Conservation (phyloP, 2,113 vertebrate species). For the Dendrocopos noguchii region DNA sequence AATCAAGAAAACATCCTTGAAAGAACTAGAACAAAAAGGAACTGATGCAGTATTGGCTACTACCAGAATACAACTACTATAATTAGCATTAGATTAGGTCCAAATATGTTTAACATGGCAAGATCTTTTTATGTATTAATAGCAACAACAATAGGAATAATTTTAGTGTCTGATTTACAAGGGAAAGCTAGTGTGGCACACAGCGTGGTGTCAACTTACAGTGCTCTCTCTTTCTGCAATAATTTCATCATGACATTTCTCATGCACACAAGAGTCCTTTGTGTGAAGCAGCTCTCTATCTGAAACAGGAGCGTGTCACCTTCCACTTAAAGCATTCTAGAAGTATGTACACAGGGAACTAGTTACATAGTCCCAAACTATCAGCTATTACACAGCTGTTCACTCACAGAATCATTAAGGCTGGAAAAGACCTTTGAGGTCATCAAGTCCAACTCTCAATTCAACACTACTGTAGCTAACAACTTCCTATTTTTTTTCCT, state of each 20-base stretch:
- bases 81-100: background rate
- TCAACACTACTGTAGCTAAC: background rate
- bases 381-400: background rate
- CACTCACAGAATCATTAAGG: background rate
- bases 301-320: background rate
- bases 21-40: background rate
- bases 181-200: background rate
- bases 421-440: too few relatives aligned
- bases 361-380: background rate
- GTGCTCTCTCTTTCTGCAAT: background rate
- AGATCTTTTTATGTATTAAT: background rate
- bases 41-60: background rate
- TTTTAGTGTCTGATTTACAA: background rate
- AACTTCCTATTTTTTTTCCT: background rate
- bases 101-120: background rate
- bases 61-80: background rate
- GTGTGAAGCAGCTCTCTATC: background rate
- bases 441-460: too few relatives aligned
- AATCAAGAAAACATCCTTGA: background rate
- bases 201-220: background rate
- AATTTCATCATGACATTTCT: background rate
- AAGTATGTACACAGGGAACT: background rate
- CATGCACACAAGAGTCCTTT: background rate
- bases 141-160: background rate
- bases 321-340: background rate